Evolutionary conservation across 1,140 invertebrate genomes (phyloP).

Genomic region (Eulimnadia texana): DNA sequence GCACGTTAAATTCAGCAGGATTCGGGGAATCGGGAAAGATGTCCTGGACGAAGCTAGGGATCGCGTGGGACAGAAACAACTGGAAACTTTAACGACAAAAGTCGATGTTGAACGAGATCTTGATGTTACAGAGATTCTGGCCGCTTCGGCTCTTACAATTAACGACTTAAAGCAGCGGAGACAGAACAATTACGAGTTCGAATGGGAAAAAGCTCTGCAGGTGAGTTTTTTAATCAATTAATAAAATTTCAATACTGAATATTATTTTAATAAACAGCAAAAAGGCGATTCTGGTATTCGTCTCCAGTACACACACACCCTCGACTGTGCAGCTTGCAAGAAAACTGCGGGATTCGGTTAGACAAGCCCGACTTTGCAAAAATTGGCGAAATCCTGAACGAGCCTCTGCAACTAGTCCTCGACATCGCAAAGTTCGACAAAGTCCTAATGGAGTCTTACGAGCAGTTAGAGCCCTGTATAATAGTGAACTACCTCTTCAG

Average conservation of each 20-base stretch:
- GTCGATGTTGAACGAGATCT: constrained; percentile 31
- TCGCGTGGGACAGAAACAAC: constrained; percentile 55
- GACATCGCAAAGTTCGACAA: constrained; percentile 63
- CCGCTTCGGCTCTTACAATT: constrained; percentile 66
- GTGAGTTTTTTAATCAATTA: constrained; percentile 30
- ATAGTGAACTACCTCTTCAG: constrained; percentile 67
- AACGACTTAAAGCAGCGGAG: constrained; percentile 72
- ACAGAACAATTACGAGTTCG: constrained; percentile 65
- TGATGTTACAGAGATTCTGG: constrained; percentile 58
- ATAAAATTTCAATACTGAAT: constrained; percentile 1
- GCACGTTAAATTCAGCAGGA: constrained; percentile 80
- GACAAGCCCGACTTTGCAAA: constrained; percentile 34
- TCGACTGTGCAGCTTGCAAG: constrained; percentile 58
- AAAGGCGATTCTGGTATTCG: constrained; percentile 69
- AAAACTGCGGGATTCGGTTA: constrained; percentile 31
- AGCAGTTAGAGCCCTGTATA: constrained; percentile 59
- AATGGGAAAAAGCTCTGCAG: constrained; percentile 65
- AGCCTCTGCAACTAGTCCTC: constrained; percentile 45
- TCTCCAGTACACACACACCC: constrained; percentile 85
- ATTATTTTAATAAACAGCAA: constrained; percentile 27
- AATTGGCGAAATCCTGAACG: constrained; percentile 40
- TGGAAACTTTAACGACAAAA: constrained; percentile 37
- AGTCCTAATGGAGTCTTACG: constrained; percentile 43
- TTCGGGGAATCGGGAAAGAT: constrained; percentile 74
- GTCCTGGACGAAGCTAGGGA: constrained; percentile 70